Conservation (phyloP, 2,797 vertebrate species). For the Zenarchopterus dispar region DNA sequence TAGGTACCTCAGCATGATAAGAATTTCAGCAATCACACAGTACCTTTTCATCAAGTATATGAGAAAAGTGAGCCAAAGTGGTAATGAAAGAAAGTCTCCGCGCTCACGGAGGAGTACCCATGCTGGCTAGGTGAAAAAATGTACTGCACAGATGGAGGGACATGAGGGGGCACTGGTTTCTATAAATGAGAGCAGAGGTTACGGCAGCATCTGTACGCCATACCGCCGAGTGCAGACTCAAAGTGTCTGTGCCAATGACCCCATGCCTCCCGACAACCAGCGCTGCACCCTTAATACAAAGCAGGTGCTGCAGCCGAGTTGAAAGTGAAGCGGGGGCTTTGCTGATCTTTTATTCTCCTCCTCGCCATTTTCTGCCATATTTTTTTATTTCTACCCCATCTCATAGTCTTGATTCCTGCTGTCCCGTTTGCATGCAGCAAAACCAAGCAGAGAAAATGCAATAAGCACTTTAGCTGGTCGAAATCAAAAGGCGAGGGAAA, state of each 20-base stretch:
- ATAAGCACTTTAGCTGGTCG: conserved; percentile 51
- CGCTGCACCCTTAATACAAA: conserved; percentile 69
- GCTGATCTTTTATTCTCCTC: conserved; percentile 50
- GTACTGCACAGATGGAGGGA: conserved; percentile 50
- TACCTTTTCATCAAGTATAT: conserved; percentile 47
- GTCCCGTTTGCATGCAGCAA: conserved; percentile 50
- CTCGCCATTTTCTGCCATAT: conserved; percentile 6
- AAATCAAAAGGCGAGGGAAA: conserved; percentile 55
- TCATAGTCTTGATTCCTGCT: conserved; percentile 12
- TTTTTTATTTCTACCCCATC: conserved; percentile 5
- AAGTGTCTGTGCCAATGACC: conserved; percentile 55
- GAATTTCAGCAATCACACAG: conserved; percentile 43
- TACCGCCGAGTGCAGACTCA: conserved; percentile 53
- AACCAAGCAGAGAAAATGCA: conserved; percentile 66
- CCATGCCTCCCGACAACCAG: conserved; percentile 50
- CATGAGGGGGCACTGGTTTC: conserved; percentile 50
- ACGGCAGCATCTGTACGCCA: conserved; percentile 70
- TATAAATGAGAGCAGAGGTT: conserved; percentile 48
- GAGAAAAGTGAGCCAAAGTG: conserved; percentile 41
- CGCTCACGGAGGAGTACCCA: conserved; percentile 15
- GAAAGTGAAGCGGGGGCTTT: conserved; percentile 61
- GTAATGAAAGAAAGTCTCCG: conserved; percentile 58
- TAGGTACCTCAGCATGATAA: conserved; percentile 31
- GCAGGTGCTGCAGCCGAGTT: conserved; percentile 72
- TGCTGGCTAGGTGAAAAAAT: conserved; percentile 27